Evolutionary conservation across 2,113 vertebrate species (phyloP), one percentile per base, ranked within the genome.

Genomic region (Nicator chloris): DNA sequence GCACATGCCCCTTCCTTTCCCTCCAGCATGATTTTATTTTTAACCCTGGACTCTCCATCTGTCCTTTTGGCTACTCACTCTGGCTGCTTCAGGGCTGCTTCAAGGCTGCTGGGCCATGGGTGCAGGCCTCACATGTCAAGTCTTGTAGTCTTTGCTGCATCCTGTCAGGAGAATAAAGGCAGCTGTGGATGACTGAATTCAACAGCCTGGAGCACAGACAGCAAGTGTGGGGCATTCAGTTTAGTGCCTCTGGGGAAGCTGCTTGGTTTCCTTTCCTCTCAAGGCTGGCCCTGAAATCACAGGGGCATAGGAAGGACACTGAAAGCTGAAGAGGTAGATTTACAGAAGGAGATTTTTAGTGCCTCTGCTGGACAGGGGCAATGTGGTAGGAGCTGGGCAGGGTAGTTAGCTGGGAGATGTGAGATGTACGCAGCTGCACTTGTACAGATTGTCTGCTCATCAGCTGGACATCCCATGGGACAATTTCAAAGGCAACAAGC

Each of bases 1-100:
- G 84, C 77, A 71, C 59, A 72, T 94, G 86, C 30, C 88, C 66
- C 54, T 84, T 96, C 56, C 39, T 88, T 96, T 96, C 86, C 90
- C 75, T 76, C 37, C 51, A 92, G 92, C 81, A 82, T 73, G 65
- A 54, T 90, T 97, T 96, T 93, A 84, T 94, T 96, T 97, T 96
- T 95, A 97, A 96, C 95, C 56, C 89, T 90, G 88, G 47, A 54
- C 49, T 86, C 70, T 95, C 91, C 92, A 86, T 93, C 91, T 90
- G 92, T 93, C 92, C 96, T 82, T 94, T 59, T 93, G 93, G 93
- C 97, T 94, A 72, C 93, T 96, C 73, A 95, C 77, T 97, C 93
- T 94, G 94, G 63, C 92, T 95, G 94, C 95, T 92, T 95, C 89
- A 91, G 94, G 63, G 91, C 92, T 93, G 93, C 94, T 97, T 93